Conservation (phyloP, 2,113 vertebrate genomes). For the Corythaeola cristata region DNA sequence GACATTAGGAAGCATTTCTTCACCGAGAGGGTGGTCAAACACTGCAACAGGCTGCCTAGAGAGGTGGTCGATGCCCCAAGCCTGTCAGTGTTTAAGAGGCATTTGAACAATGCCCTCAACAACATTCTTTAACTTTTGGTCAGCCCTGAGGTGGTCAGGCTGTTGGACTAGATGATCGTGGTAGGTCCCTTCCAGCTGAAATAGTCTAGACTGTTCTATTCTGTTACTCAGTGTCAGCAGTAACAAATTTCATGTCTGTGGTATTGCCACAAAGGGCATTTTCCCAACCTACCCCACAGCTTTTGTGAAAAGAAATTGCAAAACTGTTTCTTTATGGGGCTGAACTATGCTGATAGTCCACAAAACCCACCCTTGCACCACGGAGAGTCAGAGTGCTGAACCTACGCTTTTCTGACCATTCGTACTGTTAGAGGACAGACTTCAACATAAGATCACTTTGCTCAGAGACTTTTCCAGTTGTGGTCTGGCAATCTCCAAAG, state of each 20-base stretch:
- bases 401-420: background rate
- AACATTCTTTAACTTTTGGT: too few species aligned
- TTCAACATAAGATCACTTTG: background rate
- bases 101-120: too few species aligned
- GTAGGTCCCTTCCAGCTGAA: background rate
- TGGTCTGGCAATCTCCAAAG: background rate
- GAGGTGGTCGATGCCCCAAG: too few species aligned
- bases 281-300: background rate
- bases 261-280: background rate
- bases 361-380: background rate
- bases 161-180: background rate
- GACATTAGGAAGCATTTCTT: background rate
- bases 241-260: background rate
- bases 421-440: background rate
- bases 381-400: background rate
- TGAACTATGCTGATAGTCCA: background rate
- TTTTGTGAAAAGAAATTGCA: background rate
- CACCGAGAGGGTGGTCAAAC: background rate
- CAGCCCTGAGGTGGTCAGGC: too few species aligned
- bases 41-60: background rate
- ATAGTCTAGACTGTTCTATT: background rate
- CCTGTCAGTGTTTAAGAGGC: background rate
- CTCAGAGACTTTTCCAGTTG: background rate
- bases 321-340: background rate
- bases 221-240: background rate